Percentiles rank a stretch among this genome's conserved stretches.
Conservation (phyloP, 2,797 vertebrate genomes). For the Carcharodon carcharias region DNA sequence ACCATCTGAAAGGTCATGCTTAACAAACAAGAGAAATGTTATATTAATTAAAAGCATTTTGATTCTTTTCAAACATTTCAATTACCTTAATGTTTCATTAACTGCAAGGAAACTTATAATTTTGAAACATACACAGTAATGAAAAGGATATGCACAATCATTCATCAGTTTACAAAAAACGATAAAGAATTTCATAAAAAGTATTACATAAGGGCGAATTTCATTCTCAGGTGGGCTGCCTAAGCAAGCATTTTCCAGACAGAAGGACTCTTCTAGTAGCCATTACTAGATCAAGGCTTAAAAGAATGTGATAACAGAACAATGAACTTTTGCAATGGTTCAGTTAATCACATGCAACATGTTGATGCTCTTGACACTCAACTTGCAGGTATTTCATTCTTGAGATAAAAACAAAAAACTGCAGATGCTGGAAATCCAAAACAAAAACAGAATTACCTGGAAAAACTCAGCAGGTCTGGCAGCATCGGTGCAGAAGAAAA, state of each 20-base stretch:
- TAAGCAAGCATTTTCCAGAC: background rate
- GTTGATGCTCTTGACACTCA: background rate
- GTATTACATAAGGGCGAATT: background rate
- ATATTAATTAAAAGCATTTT: background rate
- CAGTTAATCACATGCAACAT: background rate
- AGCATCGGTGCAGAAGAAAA: too few relatives aligned
- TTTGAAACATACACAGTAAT: background rate
- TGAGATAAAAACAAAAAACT: too few relatives aligned
- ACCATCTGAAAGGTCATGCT: conserved; percentile 86
- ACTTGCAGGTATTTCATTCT: background rate
- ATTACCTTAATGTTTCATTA: background rate
- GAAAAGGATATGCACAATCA: background rate
- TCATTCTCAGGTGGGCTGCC: background rate
- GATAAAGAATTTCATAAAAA: background rate
- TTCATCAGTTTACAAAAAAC: background rate
- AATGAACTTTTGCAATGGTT: background rate
- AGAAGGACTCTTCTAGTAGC: background rate
- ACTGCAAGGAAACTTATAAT: background rate
- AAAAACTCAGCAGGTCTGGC: too few relatives aligned
- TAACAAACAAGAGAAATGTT: conserved; percentile 38
- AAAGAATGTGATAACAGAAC: background rate
- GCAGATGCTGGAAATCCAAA: too few relatives aligned
- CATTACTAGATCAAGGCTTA: background rate
- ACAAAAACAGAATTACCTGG: too few relatives aligned
- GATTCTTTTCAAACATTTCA: background rate